Evolutionary conservation across 37 sponge, comb jelly and placozoan species (phyloP).

Genomic region (Aphrocallistes beatrix): DNA sequence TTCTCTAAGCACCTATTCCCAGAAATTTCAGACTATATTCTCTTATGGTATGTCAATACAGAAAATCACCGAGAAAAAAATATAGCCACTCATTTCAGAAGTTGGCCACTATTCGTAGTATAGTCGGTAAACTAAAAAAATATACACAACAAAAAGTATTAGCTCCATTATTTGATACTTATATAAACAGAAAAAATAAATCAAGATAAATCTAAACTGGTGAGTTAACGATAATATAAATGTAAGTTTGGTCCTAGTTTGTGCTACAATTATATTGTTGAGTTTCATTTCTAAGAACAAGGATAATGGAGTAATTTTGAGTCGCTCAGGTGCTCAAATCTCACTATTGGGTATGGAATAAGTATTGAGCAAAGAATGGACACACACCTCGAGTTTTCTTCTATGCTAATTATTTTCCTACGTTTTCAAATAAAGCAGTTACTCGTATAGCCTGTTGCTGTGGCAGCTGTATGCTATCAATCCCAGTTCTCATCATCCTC

Average conservation of each 20-base stretch:
- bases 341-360: not conserved
- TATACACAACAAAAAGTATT: not conserved
- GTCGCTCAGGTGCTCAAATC: not conserved
- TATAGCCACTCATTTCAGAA: no score
- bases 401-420: not conserved
- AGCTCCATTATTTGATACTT: not conserved
- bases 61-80: no score
- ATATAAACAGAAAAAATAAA: not conserved
- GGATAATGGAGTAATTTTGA: no score
- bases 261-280: slow-evolving; percentile 6
- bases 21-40: no score
- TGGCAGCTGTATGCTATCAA: not conserved
- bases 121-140: no score
- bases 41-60: no score
- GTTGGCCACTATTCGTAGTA: no score
- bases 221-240: not conserved
- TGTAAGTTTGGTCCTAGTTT: not conserved
- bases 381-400: not conserved
- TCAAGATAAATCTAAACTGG: not conserved
- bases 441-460: not conserved
- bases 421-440: not conserved
- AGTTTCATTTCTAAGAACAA: no score
- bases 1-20: no score
- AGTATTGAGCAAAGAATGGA: not conserved
- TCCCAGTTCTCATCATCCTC: slow-evolving; percentile 11